Percentiles rank a stretch among this genome's conserved stretches.
phyloP scores from a whole-genome alignment of 1,140 invertebrate genomes.

The Conus ventricosus region DNA sequence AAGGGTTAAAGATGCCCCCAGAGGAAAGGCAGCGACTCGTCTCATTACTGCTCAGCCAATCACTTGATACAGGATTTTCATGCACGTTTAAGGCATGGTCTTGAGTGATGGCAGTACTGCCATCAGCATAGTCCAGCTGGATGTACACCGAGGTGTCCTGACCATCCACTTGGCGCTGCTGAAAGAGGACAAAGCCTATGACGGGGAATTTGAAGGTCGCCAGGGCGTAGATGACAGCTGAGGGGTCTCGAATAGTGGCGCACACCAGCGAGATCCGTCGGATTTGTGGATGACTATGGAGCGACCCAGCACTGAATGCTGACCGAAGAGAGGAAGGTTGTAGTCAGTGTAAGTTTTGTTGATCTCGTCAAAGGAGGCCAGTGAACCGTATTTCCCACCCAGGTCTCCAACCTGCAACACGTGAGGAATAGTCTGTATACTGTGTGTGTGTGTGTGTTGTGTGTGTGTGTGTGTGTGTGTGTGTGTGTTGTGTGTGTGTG shows the following conservation, averaged over 20 bases:
- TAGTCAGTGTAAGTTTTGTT: slow-evolving; percentile 85
- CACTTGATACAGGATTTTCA: slow-evolving; percentile 81
- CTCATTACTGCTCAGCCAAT: slow-evolving; percentile 76
- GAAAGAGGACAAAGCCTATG: slow-evolving; percentile 89
- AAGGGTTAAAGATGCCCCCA: slow-evolving; percentile 87
- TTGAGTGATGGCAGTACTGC: slow-evolving; percentile 83
- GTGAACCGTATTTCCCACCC: slow-evolving; percentile 88
- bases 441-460: no score
- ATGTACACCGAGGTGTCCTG: slow-evolving; percentile 85
- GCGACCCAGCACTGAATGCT: slow-evolving; percentile 86
- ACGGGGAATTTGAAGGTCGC: slow-evolving; percentile 85
- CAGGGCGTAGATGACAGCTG: slow-evolving; percentile 70
- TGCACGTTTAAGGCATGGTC: slow-evolving; percentile 84
- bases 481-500: no score
- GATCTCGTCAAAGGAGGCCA: slow-evolving; percentile 75
- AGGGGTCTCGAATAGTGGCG: slow-evolving; percentile 72
- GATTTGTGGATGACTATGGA: slow-evolving; percentile 87
- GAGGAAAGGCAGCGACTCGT: slow-evolving; percentile 79
- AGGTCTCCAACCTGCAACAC: slow-evolving; percentile 87
- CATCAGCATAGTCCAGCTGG: slow-evolving; percentile 89
- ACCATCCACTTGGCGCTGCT: slow-evolving; percentile 87
- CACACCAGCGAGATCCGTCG: slow-evolving; percentile 74
- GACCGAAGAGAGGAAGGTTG: slow-evolving; percentile 89
- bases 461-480: no score
- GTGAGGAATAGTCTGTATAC: no score